Percentiles rank a stretch among this genome's conserved stretches.
Conservation (phyloP, 2,113 vertebrate species). For the Sclerurus mexicanus region DNA sequence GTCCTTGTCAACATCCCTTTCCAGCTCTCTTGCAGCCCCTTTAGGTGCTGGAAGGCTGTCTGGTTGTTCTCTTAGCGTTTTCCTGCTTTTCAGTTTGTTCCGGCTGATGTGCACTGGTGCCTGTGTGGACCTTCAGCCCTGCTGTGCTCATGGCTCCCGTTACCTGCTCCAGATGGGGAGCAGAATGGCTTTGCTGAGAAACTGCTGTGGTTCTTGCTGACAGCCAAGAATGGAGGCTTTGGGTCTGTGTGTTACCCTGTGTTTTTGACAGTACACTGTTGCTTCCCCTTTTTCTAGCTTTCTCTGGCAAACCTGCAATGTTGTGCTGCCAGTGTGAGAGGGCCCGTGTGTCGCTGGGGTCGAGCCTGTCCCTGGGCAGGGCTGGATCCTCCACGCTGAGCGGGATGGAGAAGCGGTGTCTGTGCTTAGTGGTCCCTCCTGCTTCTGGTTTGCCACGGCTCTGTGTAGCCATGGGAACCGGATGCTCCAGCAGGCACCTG, state of each 20-base stretch:
- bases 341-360: fast-evolving
- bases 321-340: fast-evolving
- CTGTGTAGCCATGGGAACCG: not conserved
- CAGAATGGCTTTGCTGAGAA: not conserved
- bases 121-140: fast-evolving
- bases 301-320: not conserved
- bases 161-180: fast-evolving
- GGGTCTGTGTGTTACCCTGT: not conserved
- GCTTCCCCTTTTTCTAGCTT: not conserved
- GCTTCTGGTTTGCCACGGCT: not conserved
- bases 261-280: not conserved
- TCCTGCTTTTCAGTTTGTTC: not conserved
- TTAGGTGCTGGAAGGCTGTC: too few relatives aligned
- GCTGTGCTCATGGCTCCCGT: fast-evolving
- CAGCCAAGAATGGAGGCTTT: not conserved
- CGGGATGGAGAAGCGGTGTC: not conserved
- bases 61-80: not conserved
- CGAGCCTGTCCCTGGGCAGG: not conserved
- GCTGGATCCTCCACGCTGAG: not conserved
- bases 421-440: fast-evolving
- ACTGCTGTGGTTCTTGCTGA: not conserved
- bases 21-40: not conserved
- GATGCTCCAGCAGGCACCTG: not conserved
- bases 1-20: not conserved
- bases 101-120: not conserved